phyloP scores from a whole-genome alignment of 2,888 invertebrate genomes.

The Eulithis prunata region DNA sequence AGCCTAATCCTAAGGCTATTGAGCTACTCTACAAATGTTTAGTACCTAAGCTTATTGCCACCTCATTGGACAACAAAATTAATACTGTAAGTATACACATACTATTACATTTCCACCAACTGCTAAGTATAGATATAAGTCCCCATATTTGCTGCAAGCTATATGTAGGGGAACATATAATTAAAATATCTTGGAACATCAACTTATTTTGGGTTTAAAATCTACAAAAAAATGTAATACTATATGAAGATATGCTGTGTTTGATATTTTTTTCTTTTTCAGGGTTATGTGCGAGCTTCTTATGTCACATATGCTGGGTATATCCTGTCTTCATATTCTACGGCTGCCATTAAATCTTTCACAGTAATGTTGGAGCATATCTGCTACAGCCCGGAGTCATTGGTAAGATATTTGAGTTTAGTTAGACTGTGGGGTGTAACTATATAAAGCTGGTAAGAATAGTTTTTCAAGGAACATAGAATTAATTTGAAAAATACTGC shows the following conservation, averaged over 20 bases:
- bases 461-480: no score
- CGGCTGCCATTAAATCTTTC: conserved; percentile 64
- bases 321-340: conserved; percentile 67
- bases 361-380: conserved; percentile 69
- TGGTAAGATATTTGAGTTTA: conserved; percentile 60
- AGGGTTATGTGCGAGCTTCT: conserved; percentile 59
- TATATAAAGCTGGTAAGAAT: no score
- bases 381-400: conserved; percentile 66
- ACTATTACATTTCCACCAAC: no score
- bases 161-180: no score
- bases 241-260: no score
- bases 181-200: no score
- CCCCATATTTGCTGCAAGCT: no score
- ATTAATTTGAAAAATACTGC: no score
- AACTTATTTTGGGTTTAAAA: no score
- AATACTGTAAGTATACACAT: conserved; percentile 61
- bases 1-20: conserved; percentile 61
- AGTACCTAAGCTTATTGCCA: conserved; percentile 68
- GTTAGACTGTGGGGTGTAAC: no score
- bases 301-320: conserved; percentile 75
- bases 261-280: conserved; percentile 5
- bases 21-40: conserved; percentile 70
- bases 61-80: conserved; percentile 62
- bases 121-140: no score
- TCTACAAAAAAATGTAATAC: no score